These are phyloP conservation scores for Petrolisthes cinctipes DNA, from an alignment of 2,888 invertebrate species.

Conservation along the genomic window DNA sequence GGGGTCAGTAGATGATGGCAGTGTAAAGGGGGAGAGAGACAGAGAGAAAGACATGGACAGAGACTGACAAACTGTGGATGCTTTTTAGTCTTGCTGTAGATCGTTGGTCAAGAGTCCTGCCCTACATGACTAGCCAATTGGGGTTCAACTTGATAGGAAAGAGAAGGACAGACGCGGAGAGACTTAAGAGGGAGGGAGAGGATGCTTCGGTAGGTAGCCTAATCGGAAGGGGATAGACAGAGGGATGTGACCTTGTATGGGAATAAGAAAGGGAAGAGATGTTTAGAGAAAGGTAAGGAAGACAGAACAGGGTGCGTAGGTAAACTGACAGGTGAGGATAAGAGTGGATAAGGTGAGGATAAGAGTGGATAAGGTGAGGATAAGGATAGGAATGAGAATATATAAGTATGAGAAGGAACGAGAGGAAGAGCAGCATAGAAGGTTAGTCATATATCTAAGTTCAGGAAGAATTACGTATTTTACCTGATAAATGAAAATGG, in stretches of 20 bases:
- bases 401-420: not conserved
- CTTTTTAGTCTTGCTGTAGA: too few species aligned
- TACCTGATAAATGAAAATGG: too few species aligned
- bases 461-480: too few species aligned
- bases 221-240: not conserved
- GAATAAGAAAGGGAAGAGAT: not conserved
- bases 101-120: too few species aligned
- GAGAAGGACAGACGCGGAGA: not conserved
- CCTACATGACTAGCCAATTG: not conserved
- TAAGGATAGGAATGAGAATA: not conserved
- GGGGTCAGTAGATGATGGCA: constrained; percentile 17
- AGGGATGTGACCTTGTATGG: not conserved
- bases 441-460: too few species aligned
- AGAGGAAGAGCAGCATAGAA: not conserved
- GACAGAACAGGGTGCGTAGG: not conserved
- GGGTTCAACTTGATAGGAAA: not conserved
- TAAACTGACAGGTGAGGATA: not conserved
- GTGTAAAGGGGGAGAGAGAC: not conserved
- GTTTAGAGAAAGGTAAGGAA: not conserved
- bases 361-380: not conserved
- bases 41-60: not conserved
- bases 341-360: not conserved
- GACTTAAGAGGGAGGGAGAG: not conserved
- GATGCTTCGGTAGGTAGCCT: not conserved
- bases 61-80: not conserved